phyloP scores from a whole-genome alignment of 2,888 invertebrate species.

The Ormyrus labotus region DNA sequence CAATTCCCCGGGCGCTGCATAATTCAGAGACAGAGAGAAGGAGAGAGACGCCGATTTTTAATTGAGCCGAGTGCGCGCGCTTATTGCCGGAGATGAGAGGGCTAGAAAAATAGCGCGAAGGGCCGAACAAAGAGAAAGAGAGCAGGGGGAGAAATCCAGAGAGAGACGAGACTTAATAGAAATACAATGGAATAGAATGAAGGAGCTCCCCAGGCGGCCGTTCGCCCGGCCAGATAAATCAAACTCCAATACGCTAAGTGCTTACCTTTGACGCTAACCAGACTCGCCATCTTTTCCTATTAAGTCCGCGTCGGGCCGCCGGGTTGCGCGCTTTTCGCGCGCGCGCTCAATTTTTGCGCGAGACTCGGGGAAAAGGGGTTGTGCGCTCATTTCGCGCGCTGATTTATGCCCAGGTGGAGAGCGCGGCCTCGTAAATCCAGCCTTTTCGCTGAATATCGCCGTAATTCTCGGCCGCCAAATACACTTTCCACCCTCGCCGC shows the following conservation, averaged over 20 bases:
- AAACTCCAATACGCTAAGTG: slow-evolving; percentile 76
- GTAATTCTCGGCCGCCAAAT: slow-evolving; percentile 66
- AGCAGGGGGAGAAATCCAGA: slow-evolving; percentile 30
- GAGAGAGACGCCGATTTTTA: slow-evolving; percentile 20
- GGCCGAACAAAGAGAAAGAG: background rate
- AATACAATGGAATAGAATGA: slow-evolving; percentile 71
- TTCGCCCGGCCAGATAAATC: slow-evolving; percentile 74
- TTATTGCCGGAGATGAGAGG: slow-evolving; percentile 9
- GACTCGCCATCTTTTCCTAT: slow-evolving; percentile 59
- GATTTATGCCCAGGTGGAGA: slow-evolving; percentile 44
- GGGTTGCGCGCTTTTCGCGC: no score
- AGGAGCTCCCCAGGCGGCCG: slow-evolving; percentile 70
- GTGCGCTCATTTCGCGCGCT: slow-evolving; percentile 39
- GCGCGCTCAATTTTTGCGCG: no score
- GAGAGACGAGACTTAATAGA: slow-evolving; percentile 65
- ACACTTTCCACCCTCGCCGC: slow-evolving; percentile 60
- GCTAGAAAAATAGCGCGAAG: slow-evolving; percentile 40
- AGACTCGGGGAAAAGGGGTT: no score
- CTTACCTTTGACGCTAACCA: slow-evolving; percentile 74
- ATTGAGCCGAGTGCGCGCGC: slow-evolving; percentile 17
- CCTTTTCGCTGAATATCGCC: slow-evolving; percentile 71
- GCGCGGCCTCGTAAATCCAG: slow-evolving; percentile 68
- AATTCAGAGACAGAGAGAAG: background rate
- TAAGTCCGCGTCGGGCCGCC: no score
- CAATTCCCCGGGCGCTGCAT: slow-evolving; percentile 2